These are phyloP conservation scores for Sebastes matsubarae DNA, from an alignment of 2,797 vertebrate genomes.

Conservation along the genomic window DNA sequence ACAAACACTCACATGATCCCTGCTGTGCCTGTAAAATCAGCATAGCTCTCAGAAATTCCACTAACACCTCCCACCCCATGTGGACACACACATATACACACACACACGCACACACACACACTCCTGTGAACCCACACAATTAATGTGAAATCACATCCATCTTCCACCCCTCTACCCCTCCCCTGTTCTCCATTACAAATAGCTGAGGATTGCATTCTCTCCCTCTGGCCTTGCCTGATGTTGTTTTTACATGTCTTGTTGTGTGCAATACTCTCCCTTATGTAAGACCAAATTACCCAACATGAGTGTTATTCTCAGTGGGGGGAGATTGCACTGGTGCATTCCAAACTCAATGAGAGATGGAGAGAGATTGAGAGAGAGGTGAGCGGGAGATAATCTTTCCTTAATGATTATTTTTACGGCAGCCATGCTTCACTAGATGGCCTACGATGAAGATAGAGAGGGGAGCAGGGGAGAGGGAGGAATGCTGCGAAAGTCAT, in stretches of 20 bases:
- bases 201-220: slow-evolving; percentile 80
- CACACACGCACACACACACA: slow-evolving; percentile 42
- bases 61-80: slow-evolving; percentile 74
- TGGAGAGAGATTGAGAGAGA: slow-evolving; percentile 52
- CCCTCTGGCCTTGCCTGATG: slow-evolving; percentile 75
- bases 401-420: slow-evolving; percentile 73
- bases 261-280: slow-evolving; percentile 77
- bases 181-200: slow-evolving; percentile 76
- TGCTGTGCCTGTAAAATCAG: slow-evolving; percentile 76
- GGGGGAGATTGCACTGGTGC: slow-evolving; percentile 67
- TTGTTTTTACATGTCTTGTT: slow-evolving; percentile 83
- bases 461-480: slow-evolving; percentile 12
- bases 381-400: slow-evolving; percentile 68
- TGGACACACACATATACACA: slow-evolving; percentile 43
- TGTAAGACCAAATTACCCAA: slow-evolving; percentile 80
- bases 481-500: slow-evolving; percentile 51
- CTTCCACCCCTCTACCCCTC: slow-evolving; percentile 58
- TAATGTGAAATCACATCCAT: slow-evolving; percentile 80
- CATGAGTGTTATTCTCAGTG: slow-evolving; percentile 62
- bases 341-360: slow-evolving; percentile 71
- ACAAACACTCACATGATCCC: slow-evolving; percentile 42
- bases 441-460: slow-evolving; percentile 35
- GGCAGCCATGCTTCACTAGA: slow-evolving; percentile 58
- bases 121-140: slow-evolving; percentile 76
- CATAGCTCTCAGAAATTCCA: slow-evolving; percentile 78